phyloP scores from a whole-genome alignment of 2,888 invertebrate species.

The Gonocerus acuteangulatus region DNA sequence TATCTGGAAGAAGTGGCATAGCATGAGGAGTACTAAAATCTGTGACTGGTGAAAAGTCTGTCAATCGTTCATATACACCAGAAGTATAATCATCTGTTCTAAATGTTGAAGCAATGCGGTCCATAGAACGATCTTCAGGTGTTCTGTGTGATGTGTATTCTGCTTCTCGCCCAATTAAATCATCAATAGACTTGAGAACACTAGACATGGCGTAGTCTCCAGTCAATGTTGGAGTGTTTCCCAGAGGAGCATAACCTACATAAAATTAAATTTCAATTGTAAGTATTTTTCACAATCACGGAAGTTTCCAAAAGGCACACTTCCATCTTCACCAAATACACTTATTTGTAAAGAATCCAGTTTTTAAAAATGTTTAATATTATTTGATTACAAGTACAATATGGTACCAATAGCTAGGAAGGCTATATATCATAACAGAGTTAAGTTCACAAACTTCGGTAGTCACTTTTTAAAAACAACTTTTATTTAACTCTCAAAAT shows the following conservation, averaged over 20 bases:
- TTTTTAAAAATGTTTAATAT: no score
- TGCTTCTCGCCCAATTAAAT: conserved; percentile 41
- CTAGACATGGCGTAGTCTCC: conserved; percentile 39
- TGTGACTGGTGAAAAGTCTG: conserved; percentile 45
- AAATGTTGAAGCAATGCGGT: conserved; percentile 46
- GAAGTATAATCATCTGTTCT: conserved; percentile 45
- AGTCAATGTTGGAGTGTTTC: conserved; percentile 29
- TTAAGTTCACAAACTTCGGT: no score
- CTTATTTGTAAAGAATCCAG: no score
- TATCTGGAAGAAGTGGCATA: conserved; percentile 52
- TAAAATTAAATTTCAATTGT: conserved; percentile 13
- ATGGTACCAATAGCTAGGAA: no score
- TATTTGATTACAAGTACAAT: no score
- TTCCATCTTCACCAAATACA: no score
- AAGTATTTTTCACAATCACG: no score
- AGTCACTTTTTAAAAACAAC: no score
- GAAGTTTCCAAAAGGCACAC: no score
- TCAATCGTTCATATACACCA: conserved; percentile 44
- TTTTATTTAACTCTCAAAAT: no score
- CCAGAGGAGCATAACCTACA: conserved; percentile 31
- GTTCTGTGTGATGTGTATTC: conserved; percentile 39
- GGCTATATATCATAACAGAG: no score
- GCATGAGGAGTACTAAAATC: conserved; percentile 46
- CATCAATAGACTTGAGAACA: conserved; percentile 46
- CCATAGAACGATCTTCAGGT: conserved; percentile 47